Base-by-base conservation (phyloP, 2,888 invertebrate genomes). In the Caenorhabditis afra region DNA sequence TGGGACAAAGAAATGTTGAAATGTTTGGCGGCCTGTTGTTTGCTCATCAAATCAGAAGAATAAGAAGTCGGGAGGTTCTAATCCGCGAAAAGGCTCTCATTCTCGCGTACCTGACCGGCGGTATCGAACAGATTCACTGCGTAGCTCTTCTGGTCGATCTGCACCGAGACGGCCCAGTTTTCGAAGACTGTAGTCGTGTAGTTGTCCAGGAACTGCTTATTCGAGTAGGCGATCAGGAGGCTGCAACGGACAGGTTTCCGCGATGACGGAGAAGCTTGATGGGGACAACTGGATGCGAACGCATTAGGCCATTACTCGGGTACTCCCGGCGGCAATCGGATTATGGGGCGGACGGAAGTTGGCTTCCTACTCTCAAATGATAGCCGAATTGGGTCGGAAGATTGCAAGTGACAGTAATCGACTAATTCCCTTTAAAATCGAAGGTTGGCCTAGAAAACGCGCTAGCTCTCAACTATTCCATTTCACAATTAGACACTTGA, bases 121-220 rank as follows among this genome's bases (percentile, higher is more conserved):
- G 88, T 87, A 61, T 88, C 88, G 57, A 88, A 87, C 16, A 88
- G 73, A 57, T 86, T 87, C 8, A 88, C 82, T 1, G 82, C 82
- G 78, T 85, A 86, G 47, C 67, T 78, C 49, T 77, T 80, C 20
- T 86, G 81, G 44, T 88, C 85, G 45, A 88, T 86, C 5, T 70
- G 79, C 20, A 88, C 81, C 2, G 82, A 81, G 3, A 87, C 81
- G 2, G 87, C 84, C 84, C 85, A 88, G 68, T 88, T 88, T 52
- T 88, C 87, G 67, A 86, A 88, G 29, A 88, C 86, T 14, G 88
- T 88, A 11, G 88, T 85, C 20, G 82, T 55, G 67, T 88, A 88
- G 66, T 81, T 73, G 47, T 79, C 80, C 16, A 83, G 66, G 67
- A 88, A 88, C 52, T 82, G 68, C 71, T 87, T 85, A 64, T 87